Base-by-base conservation (phyloP, 1,140 invertebrate species). In the Drosophila funebris region DNA sequence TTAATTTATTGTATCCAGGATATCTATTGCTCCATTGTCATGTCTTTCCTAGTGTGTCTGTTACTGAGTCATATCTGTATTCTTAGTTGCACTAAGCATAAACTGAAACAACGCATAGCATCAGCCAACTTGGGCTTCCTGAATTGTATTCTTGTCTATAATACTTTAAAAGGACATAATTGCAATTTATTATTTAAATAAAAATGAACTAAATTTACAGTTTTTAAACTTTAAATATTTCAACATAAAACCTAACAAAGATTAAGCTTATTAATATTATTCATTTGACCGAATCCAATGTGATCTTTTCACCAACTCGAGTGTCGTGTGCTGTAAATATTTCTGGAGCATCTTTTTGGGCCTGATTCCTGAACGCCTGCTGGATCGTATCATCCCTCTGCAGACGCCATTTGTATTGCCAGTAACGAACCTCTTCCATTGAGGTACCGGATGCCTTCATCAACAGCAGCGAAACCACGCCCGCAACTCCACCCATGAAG, bases 381-480 rank as follows among this genome's bases (percentile, higher is more conserved):
- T 82, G 78, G 3, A 90, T 72, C 27, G 75, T 74, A 27, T 90
- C 77, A 29, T 89, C 88, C 29, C 93, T 76, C 1, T 78, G 50
- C 13, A 92, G 39, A 13, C 92, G 84, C 89, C 92, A 92, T 58
- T 93, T 81, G 72, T 93, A 92, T 72, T 94, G 93, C 92, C 92
- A 93, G 52, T 93, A 92, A 33, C 92, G 78, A 3, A 94, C 73
- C 27, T 94, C 93, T 36, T 94, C 92, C 83, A 95, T 93, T 0
- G 93, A 89, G 5, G 80, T 81, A 20, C 94, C 94, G 11, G 91
- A 91, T 7, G 94, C 22, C 52, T 92, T 92, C 60, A 95, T 83
- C 1, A 94, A 3, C 1, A 91, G 56, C 4, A 92, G 20, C 1
- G 93, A 92, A 0, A 90, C 2, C 3, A 9, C 58, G 11, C 94